Conservation (phyloP, 2,888 invertebrate genomes). For the Labia minor region DNA sequence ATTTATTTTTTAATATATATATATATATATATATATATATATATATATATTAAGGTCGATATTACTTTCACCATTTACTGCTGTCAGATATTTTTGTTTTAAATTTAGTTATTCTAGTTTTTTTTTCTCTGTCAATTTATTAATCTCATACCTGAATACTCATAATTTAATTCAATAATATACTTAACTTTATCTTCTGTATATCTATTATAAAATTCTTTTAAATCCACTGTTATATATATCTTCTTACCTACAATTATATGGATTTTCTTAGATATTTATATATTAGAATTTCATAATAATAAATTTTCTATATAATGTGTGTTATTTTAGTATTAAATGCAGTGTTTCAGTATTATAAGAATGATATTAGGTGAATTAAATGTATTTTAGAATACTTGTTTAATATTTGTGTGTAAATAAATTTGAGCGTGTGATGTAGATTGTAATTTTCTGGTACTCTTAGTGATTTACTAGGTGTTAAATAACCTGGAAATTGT, state of each 20-base stretch:
- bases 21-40: no score
- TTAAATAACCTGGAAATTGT: not conserved
- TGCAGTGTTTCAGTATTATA: conserved; percentile 4
- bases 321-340: not conserved
- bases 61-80: no score
- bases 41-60: no score
- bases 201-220: no score
- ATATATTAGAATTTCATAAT: not conserved
- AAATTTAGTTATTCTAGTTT: no score
- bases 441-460: conserved; percentile 17
- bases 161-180: no score
- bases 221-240: no score
- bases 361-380: not conserved
- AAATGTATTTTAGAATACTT: not conserved
- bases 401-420: not conserved
- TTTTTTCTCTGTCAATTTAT: no score
- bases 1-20: no score
- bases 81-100: no score
- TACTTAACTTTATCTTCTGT: no score
- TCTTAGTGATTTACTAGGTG: conserved; percentile 14
- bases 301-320: conserved; percentile 8
- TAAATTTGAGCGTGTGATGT: conserved; percentile 15
- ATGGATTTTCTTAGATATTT: not conserved
- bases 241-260: not conserved
- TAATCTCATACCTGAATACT: no score